Evolutionary conservation across 2,797 vertebrate genomes (phyloP), one percentile per base, ranked within the genome.

Genomic region (Parauchenoglanis punctatus): DNA sequence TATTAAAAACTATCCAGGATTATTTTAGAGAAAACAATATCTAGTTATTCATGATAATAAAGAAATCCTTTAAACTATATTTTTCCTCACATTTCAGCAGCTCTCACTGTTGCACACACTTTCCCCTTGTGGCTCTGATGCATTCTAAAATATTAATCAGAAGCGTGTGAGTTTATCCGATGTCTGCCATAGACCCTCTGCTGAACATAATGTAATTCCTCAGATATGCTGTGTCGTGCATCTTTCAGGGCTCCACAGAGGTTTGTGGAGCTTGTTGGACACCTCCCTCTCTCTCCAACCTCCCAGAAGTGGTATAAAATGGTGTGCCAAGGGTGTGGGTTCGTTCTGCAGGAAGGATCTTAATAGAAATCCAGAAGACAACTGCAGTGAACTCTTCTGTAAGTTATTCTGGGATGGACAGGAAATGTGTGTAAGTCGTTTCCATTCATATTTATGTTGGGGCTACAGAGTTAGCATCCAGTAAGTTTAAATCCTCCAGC

Each of bases 141-240:
- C 1, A 0, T 80, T 58, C 18, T 80, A 56, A 78, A 56, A 31
- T 56, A 78, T 56, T 56, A 31, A 56, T 56, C 52, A 56, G 52
- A 58, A 58, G 77, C 1, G 20, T 80, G 17, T 11, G 18, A 58
- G 28, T 56, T 78, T 35, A 58, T 58, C 7, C 1, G n/a, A 17
- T 46, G n/a, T 54, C 5, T 28, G 12, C 12, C 44, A 54, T 46
- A 28, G 73, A 54, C 49, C 25, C 49, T 13, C 44, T 28, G 12
- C 49, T 77, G 31, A 78, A 78, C 8, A 20, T 78, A 40, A 31
- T 25, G 77, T 59, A 80, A 80, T 12, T 80, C 56, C 77, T 80
- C 54, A 59, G 77, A 59, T 80, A 12, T 59, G 31, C 31, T 80
- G 77, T 40, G 20, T 25, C 0, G 31, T 25, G 11, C 20, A 59